Evolutionary conservation across 1,140 invertebrate species (phyloP), one percentile per base, ranked within the genome.

Genomic region (Aphelinus certus): DNA sequence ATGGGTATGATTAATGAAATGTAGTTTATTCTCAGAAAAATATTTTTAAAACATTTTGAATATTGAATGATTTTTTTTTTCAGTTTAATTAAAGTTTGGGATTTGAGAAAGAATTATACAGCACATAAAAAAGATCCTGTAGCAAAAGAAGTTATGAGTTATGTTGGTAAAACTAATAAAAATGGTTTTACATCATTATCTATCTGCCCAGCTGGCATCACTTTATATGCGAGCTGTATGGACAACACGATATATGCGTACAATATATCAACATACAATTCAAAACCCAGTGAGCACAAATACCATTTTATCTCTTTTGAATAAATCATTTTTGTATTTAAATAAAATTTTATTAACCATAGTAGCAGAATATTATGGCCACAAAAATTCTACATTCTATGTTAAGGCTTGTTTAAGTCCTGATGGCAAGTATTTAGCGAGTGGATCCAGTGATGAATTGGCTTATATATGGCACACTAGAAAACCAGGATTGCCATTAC

Each of bases 231-330:
- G 3, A 95, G 92, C 83, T 96, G 95, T 84, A 93, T 95, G 89
- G 94, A 96, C 84, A 93, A 93, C 82, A 90, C 91, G 46, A 95
- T 97, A 61, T 97, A 96, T 83, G 92, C 93, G 79, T 97, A 94
- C 82, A 94, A 97, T 83, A 87, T 95, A 62, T 89, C 91, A 0
- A 91, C 92, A 0, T 94, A 92, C 81, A 90, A 90, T 79, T 81
- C 89, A 3, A 85, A 92, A 61, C 94, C 95, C 80, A 80, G 89
- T 89, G 86, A 83, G 72, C 70, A 3, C 7, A 61, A 49, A 62
- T 48, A 42, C n/a, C 57, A 60, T 70, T 63, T 4, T 64, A 49
- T n/a, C 9, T n/a, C 2, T 45, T 51, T 64, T 2, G n/a, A 65
- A 65, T 56, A 43, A 71, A 73, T 66, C 47, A 26, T 26, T 26